Conservation (phyloP, 2,797 vertebrate species). For the Chlorospingus semifuscus region DNA sequence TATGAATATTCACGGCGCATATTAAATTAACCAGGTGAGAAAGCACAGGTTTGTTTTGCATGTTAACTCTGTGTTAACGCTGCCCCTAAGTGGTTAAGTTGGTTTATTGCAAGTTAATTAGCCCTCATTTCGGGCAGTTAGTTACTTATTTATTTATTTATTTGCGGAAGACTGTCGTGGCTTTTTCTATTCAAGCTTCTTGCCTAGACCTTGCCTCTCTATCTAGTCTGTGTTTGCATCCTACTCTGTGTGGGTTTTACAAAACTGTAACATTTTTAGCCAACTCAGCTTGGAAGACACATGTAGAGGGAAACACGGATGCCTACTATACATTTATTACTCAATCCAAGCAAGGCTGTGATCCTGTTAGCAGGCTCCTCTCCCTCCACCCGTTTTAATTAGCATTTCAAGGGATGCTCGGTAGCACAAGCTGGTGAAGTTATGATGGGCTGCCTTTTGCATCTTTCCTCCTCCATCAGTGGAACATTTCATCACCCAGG, state of each 20-base stretch:
- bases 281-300: not conserved
- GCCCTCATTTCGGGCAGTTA: not conserved
- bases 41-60: constrained; percentile 59
- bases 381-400: constrained; percentile 29
- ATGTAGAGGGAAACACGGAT: not conserved
- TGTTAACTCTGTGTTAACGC: constrained; percentile 77
- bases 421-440: not conserved
- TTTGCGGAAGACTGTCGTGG: not conserved
- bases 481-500: not conserved
- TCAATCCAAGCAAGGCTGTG: not conserved
- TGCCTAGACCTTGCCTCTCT: not conserved
- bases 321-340: constrained; percentile 29
- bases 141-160: constrained; percentile 11
- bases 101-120: constrained; percentile 84
- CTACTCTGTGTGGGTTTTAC: constrained; percentile 5
- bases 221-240: not conserved
- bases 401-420: constrained; percentile 10
- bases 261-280: constrained; percentile 1
- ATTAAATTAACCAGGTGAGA: constrained; percentile 62
- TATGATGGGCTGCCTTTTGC: not conserved
- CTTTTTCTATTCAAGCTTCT: not conserved
- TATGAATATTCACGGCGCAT: constrained; percentile 52
- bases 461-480: not conserved
- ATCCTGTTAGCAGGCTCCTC: constrained; percentile 19
- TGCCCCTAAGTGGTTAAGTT: constrained; percentile 85